Percentiles rank a stretch among this genome's conserved stretches.
Conservation (phyloP, 2,113 vertebrate species). For the Colistium nudipinnis region DNA sequence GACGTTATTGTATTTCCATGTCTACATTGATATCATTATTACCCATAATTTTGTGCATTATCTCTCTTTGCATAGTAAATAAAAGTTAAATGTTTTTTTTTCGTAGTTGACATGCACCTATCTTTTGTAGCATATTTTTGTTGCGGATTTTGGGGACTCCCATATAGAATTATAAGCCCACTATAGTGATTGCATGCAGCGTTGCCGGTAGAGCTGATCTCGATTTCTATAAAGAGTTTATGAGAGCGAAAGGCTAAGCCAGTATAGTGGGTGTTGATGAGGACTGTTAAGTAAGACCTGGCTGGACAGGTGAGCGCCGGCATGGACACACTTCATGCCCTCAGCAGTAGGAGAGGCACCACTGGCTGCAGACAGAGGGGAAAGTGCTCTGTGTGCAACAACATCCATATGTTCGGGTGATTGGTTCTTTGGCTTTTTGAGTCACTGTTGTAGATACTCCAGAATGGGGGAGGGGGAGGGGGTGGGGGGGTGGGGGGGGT, state of each 20-base stretch:
- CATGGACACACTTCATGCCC: constrained; percentile 60
- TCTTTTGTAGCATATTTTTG: constrained; percentile 85
- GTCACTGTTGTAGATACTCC: constrained; percentile 63
- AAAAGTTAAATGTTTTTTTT: constrained; percentile 85
- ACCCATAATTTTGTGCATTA: constrained; percentile 90
- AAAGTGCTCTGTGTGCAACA: constrained; percentile 79
- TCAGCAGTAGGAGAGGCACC: constrained; percentile 71
- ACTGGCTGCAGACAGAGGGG: constrained; percentile 75
- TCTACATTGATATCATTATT: constrained; percentile 71
- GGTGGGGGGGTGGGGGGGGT: background rate
- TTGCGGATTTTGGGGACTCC: constrained; percentile 79
- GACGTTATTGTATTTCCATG: constrained; percentile 61
- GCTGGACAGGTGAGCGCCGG: constrained; percentile 60
- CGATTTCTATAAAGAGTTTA: constrained; percentile 77
- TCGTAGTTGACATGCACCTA: constrained; percentile 91
- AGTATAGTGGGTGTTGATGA: constrained; percentile 75
- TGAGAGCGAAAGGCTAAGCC: constrained; percentile 76
- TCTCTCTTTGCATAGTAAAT: constrained; percentile 98
- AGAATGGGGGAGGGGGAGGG: too few relatives aligned
- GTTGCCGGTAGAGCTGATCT: constrained; percentile 78
- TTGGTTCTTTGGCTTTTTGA: constrained; percentile 82
- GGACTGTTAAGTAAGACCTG: constrained; percentile 69
- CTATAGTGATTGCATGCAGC: constrained; percentile 90
- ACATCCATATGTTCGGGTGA: constrained; percentile 78
- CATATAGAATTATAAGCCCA: constrained; percentile 84